phyloP scores from a whole-genome alignment of 2,888 invertebrate genomes.

The Chloromyia formosa region DNA sequence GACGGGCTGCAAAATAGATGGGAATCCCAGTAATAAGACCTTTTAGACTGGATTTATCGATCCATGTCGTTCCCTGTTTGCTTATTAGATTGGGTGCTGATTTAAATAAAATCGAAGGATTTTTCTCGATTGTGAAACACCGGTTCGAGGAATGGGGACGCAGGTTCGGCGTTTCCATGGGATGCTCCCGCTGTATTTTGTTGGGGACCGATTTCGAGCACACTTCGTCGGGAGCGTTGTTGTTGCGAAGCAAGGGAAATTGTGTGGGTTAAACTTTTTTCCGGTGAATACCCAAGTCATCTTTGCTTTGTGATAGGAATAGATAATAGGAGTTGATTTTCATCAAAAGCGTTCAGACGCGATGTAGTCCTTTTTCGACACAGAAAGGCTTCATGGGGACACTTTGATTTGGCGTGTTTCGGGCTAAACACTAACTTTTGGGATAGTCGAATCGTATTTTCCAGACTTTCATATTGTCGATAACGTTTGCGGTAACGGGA shows the following conservation, averaged over 20 bases:
- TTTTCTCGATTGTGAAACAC: neutral
- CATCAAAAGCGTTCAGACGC: neutral
- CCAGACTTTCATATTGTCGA: no score
- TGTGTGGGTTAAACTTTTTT: neutral
- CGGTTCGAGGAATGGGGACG: neutral
- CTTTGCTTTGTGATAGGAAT: neutral
- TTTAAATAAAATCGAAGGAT: conserved; percentile 27
- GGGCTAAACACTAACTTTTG: no score
- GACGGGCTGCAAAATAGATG: conserved; percentile 27
- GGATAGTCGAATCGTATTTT: no score
- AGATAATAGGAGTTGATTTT: neutral
- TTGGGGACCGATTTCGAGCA: neutral
- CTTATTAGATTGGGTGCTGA: conserved; percentile 21
- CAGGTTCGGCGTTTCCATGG: neutral
- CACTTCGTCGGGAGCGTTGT: neutral
- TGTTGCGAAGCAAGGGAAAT: neutral
- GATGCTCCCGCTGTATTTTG: neutral
- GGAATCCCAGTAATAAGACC: conserved; percentile 33
- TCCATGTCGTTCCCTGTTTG: conserved; percentile 15
- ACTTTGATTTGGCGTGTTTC: neutral
- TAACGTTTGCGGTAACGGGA: no score
- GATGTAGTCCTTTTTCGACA: neutral
- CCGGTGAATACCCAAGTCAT: conserved; percentile 7
- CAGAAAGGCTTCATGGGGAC: neutral
- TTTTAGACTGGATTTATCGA: conserved; percentile 32